These are phyloP conservation scores for Eurytoma adleriae DNA, from an alignment of 2,888 invertebrate species.

Conservation along the genomic window DNA sequence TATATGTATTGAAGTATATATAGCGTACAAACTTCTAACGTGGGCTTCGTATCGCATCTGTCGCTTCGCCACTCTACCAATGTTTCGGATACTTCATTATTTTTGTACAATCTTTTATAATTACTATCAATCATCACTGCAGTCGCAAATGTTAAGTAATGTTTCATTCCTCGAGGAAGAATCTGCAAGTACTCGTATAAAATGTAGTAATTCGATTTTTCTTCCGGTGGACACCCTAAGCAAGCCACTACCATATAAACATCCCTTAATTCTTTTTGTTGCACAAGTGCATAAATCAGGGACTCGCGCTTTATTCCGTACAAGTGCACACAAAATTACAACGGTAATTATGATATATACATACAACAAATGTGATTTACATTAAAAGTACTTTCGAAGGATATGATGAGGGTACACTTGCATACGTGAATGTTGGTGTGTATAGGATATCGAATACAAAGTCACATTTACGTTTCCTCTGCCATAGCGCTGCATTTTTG, in stretches of 20 bases:
- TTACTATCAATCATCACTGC: slow-evolving; percentile 10
- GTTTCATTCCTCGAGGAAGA: not conserved
- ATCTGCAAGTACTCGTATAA: slow-evolving; percentile 35
- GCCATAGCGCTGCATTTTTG: not conserved
- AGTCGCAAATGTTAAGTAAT: slow-evolving; percentile 8
- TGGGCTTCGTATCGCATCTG: slow-evolving; percentile 9
- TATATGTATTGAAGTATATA: slow-evolving; percentile 48
- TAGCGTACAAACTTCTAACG: slow-evolving; percentile 17
- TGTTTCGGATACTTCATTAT: not conserved
- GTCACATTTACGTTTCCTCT: slow-evolving; percentile 21
- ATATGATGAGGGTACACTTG: slow-evolving; percentile 12
- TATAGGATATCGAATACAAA: not conserved
- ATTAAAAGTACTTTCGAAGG: slow-evolving; percentile 7
- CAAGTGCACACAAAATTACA: slow-evolving; percentile 3
- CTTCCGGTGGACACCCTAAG: not conserved
- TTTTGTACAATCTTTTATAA: slow-evolving; percentile 26
- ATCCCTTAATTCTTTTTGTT: too few species aligned
- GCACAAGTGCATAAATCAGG: slow-evolving; percentile 17
- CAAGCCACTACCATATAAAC: slow-evolving; percentile 1
- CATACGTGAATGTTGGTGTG: not conserved
- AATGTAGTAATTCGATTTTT: slow-evolving; percentile 24
- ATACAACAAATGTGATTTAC: slow-evolving; percentile 18
- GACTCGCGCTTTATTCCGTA: not conserved
- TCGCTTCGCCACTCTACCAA: not conserved
- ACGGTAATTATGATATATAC: slow-evolving; percentile 12